These are phyloP conservation scores for Lampris megalopsis DNA, from an alignment of 2,113 vertebrate genomes.

Conservation along the genomic window DNA sequence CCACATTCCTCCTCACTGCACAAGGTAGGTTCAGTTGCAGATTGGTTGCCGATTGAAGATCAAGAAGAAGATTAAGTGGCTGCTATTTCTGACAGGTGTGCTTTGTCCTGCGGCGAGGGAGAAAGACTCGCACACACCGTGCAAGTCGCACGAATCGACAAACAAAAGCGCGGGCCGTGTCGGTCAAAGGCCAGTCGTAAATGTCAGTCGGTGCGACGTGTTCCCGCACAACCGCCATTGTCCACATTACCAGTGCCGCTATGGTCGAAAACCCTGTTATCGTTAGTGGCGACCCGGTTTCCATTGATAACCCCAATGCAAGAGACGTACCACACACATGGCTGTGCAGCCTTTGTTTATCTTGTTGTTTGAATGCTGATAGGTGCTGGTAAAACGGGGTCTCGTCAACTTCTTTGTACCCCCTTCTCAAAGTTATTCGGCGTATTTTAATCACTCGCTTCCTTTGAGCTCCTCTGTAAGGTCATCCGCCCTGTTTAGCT, in stretches of 20 bases:
- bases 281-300: background rate
- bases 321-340: background rate
- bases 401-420: too few species aligned
- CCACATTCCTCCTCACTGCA: too few species aligned
- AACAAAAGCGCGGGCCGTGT: background rate
- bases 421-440: too few species aligned
- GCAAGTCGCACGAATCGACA: background rate
- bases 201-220: background rate
- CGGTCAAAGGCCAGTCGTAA: background rate
- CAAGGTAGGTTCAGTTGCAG: too few species aligned
- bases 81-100: background rate
- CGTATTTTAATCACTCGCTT: background rate
- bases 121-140: background rate
- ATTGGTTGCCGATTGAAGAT: too few species aligned
- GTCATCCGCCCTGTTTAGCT: conserved; percentile 7
- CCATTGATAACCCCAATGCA: background rate
- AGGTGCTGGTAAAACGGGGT: too few species aligned
- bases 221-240: background rate
- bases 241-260: background rate
- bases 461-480: background rate
- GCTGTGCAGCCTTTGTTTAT: background rate
- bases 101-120: too few species aligned
- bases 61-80: too few species aligned
- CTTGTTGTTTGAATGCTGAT: too few species aligned
- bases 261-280: background rate